phyloP scores from a whole-genome alignment of 2,113 vertebrate genomes.

The Columbina picui region DNA sequence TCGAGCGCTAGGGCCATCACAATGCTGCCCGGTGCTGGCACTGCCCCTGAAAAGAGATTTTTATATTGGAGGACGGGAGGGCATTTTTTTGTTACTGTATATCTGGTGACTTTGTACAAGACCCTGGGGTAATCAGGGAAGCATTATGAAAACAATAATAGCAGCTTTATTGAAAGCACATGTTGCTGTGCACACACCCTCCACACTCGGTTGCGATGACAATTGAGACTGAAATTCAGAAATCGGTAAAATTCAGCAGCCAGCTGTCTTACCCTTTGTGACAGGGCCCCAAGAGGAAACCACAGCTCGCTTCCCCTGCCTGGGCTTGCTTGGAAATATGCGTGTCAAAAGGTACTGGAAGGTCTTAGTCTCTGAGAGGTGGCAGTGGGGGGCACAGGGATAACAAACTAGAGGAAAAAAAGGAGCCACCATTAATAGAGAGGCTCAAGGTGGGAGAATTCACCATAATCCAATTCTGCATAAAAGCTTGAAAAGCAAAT shows the following conservation, averaged over 20 bases:
- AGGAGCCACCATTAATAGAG: not conserved
- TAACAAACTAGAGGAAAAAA: not conserved
- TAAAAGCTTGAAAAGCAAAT: not conserved
- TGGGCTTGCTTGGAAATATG: not conserved
- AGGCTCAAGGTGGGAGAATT: not conserved
- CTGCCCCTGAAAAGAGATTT: not conserved
- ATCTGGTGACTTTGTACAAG: not conserved
- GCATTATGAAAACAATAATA: slow-evolving; percentile 22
- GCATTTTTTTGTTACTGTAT: not conserved
- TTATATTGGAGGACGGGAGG: not conserved
- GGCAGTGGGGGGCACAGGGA: not conserved
- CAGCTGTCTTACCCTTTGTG: not conserved
- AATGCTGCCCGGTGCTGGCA: not conserved
- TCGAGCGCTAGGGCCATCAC: not conserved
- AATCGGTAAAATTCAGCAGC: not conserved
- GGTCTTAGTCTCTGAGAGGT: not conserved
- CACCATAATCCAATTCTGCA: rapidly evolving
- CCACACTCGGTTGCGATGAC: rapidly evolving
- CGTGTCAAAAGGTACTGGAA: not conserved
- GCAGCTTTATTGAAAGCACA: slow-evolving; percentile 21
- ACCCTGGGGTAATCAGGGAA: not conserved
- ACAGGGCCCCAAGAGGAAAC: not conserved
- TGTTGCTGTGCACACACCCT: not conserved
- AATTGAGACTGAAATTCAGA: not conserved
- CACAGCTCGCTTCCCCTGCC: not conserved